A percentile compares a stretch with the other conserved stretches of the same genome.
Conservation (phyloP, 92 coral and sea anemone genomes). For the Actinernus sp. region DNA sequence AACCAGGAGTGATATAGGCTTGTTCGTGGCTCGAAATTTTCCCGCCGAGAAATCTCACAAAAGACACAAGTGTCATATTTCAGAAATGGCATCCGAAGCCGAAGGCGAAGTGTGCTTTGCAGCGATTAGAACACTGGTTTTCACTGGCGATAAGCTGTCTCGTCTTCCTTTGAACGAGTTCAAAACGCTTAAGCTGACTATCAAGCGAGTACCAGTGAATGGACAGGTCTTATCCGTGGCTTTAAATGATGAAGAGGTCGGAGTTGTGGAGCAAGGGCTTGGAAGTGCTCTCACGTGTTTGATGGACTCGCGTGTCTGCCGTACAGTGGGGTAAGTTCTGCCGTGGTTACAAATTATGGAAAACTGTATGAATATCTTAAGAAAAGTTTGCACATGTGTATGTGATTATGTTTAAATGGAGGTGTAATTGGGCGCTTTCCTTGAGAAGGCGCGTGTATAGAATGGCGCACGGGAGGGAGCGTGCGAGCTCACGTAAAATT, state of each 20-base stretch:
- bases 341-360: too few relatives aligned
- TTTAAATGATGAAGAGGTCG: not conserved
- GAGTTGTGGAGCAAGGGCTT: not conserved
- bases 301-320: not conserved
- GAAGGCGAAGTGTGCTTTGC: not conserved
- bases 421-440: too few relatives aligned
- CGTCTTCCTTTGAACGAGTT: not conserved
- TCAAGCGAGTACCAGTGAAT: not conserved
- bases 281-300: constrained; percentile 1
- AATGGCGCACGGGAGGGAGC: too few relatives aligned
- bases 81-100: not conserved
- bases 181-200: not conserved
- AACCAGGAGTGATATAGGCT: too few relatives aligned
- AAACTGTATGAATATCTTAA: too few relatives aligned
- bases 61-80: too few relatives aligned
- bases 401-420: too few relatives aligned
- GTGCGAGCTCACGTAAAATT: too few relatives aligned
- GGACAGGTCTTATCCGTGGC: not conserved
- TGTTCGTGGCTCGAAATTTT: too few relatives aligned
- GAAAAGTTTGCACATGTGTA: too few relatives aligned
- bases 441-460: too few relatives aligned
- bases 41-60: too few relatives aligned
- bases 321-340: not conserved
- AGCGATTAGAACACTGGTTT: not conserved
- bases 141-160: not conserved